Conservation (phyloP, 2,888 invertebrate genomes). For the Periphyllus acericola region DNA sequence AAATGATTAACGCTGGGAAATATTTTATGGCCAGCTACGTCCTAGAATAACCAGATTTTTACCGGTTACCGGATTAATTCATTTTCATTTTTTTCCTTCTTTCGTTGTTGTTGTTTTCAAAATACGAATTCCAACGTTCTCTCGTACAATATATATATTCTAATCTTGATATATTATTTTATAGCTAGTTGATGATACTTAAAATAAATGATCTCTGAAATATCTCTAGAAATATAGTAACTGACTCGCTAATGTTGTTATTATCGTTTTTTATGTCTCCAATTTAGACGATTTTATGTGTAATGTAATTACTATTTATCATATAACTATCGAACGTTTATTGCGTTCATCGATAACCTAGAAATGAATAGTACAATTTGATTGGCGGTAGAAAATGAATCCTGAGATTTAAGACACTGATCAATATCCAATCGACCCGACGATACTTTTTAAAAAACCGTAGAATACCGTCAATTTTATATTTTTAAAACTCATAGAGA, state of each 20-base stretch:
- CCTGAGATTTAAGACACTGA: neutral
- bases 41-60: conserved; percentile 20
- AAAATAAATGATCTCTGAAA: neutral
- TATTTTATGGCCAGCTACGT: neutral
- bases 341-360: neutral
- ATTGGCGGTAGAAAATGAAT: neutral
- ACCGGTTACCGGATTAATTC: conserved; percentile 23
- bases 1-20: neutral
- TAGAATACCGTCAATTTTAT: no score
- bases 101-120: neutral
- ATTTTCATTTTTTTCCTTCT: neutral
- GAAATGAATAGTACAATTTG: neutral
- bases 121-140: neutral
- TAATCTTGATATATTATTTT: neutral
- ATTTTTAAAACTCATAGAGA: no score
- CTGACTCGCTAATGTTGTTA: neutral
- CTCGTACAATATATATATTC: neutral
- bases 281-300: neutral
- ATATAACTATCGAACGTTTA: neutral
- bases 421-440: neutral
- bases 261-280: neutral
- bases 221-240: neutral
- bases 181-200: neutral
- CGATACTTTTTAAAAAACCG: neutral
- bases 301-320: neutral